Evolutionary conservation across 2,888 invertebrate genomes (phyloP).

Genomic region (Nebria salina): DNA sequence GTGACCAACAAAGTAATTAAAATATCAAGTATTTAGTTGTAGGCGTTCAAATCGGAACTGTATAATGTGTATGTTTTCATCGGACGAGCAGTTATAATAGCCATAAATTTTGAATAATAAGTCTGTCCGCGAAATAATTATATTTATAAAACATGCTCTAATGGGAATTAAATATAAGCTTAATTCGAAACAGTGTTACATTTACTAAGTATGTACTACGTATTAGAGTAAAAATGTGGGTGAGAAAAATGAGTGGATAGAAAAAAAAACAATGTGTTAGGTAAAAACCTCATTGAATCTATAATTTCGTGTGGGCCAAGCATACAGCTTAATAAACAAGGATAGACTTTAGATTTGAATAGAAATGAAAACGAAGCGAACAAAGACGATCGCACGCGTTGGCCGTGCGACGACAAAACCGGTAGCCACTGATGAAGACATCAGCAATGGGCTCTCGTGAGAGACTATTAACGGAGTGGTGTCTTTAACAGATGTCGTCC

Average conservation of each 20-base stretch:
- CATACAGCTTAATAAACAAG: neutral
- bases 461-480: constrained; percentile 52
- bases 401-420: constrained; percentile 47
- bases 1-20: neutral
- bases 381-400: neutral
- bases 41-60: constrained; percentile 6
- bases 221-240: no score
- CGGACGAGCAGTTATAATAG: neutral
- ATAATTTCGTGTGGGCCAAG: constrained; percentile 18
- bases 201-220: no score
- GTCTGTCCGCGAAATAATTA: constrained; percentile 24
- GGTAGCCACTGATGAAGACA: constrained; percentile 58
- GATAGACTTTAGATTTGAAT: neutral
- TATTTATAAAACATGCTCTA: constrained; percentile 21
- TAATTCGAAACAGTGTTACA: no score
- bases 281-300: constrained; percentile 8
- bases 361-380: constrained; percentile 5
- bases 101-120: constrained; percentile 20
- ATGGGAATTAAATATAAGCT: neutral
- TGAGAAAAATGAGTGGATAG: no score
- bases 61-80: constrained; percentile 5
- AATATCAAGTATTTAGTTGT: constrained; percentile 7
- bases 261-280: neutral
- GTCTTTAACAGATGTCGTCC: constrained; percentile 50
- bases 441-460: constrained; percentile 50